phyloP scores from a whole-genome alignment of 2,888 invertebrate species.

The Lycocerus yunnanus region DNA sequence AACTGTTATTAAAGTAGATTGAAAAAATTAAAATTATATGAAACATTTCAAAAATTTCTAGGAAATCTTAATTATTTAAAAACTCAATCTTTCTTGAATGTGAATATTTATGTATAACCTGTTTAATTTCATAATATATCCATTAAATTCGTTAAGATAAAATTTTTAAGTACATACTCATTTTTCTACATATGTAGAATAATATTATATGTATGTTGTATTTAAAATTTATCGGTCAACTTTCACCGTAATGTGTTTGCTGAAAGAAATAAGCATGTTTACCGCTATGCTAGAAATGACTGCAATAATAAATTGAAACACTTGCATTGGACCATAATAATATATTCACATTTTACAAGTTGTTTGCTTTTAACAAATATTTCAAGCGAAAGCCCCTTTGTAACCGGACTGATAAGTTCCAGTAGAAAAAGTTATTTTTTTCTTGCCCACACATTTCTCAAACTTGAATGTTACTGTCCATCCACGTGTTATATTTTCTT shows the following conservation, averaged over 20 bases:
- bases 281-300: neutral
- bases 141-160: neutral
- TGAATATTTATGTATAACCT: too few relatives aligned
- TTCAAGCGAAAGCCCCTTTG: neutral
- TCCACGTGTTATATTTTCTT: neutral
- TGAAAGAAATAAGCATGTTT: neutral
- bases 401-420: neutral
- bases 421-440: neutral
- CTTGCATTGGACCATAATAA: neutral
- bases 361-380: neutral
- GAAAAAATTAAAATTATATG: neutral
- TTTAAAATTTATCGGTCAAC: slow-evolving; percentile 9
- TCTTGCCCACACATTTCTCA: neutral
- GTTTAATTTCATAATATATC: neutral
- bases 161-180: neutral
- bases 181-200: neutral
- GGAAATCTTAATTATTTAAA: neutral
- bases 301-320: neutral
- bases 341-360: neutral
- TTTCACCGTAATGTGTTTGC: slow-evolving; percentile 4
- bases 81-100: neutral
- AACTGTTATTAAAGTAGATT: neutral
- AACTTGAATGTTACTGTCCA: neutral
- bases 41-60: neutral
- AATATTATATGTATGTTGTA: neutral